Evolutionary conservation across 2,797 vertebrate species (phyloP), one percentile per base, ranked within the genome.

Genomic region (Microhierax caerulescens): DNA sequence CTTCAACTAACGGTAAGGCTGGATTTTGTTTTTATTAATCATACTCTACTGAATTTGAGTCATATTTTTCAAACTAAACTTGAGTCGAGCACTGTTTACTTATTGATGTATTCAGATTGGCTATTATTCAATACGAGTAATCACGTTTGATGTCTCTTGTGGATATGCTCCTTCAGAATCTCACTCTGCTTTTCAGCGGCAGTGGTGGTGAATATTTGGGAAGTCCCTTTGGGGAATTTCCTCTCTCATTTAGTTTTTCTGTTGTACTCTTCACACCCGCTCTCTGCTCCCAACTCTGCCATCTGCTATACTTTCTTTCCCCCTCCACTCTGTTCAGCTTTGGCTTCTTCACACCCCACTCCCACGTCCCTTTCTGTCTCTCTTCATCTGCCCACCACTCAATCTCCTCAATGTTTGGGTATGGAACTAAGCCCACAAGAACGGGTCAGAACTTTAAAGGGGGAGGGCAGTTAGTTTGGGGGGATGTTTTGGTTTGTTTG

Each of bases 211-310:
- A 97, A 98, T 98, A 98, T 98, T 98, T 98, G 97, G 98, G 98
- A 98, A 98, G 98, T 98, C 98, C 98, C 98, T 98, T 98, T 98
- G 97, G 98, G 98, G 98, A 98, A 98, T 98, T 98, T 98, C 98
- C 98, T 98, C 97, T 96, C 95, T 96, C 97, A 95, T 97, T 97
- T 97, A 97, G 96, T 98, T 98, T 98, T 98, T 97, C 97, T 98
- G 97, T 98, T 98, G 98, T 98, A 97, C 97, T 98, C 98, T 98
- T 98, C 98, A 98, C 98, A 98, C 98, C 98, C 97, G 95, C 98
- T 97, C 96, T 98, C 96, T 98, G 97, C 98, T 98, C 98, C 97
- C 95, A 98, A 97, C 96, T 93, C 97, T 97, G 96, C 98, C 98
- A 98, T 98, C 98, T 98, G 98, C 98, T 98, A 84, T 97, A 87